Evolutionary conservation across 2,888 invertebrate species (phyloP), one percentile per base, ranked within the genome.

Genomic region (Caenorhabditis drosophilae): DNA sequence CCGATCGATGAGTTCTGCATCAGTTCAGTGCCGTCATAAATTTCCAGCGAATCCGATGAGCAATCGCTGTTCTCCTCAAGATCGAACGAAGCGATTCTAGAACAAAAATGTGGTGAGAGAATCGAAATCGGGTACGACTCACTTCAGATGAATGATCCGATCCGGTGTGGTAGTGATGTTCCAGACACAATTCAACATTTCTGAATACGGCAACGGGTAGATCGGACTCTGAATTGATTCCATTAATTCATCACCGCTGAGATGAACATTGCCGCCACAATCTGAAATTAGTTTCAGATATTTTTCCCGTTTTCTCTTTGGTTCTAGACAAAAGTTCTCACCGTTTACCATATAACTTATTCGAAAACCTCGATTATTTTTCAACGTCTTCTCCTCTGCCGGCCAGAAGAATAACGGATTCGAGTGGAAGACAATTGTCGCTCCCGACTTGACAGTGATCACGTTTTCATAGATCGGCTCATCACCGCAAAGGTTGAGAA

Each of bases 111-210:
- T n/a, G n/a, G n/a, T n/a, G n/a, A n/a, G n/a, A n/a, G n/a, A n/a
- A n/a, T 27, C 27, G 18, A 31, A 16, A 18, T 45, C 27, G 4
- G 31, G 16, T 7, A 31, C 11, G 26, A 31, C 31, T 4, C 26
- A 47, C 12, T 25, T 47, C n/a, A 71, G 60, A 23, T 66, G 53
- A 34, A 82, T 66, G 4, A 74, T 45, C 9, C 75, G 40, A 27
- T 73, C 77, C 0, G 50, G 31, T 2, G 75, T 66, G 9, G 82
- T 76, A 2, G 76, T 78, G 54, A 82, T 67, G 38, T 79, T 83
- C 82, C 82, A 82, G 31, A 73, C 48, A 45, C 82, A 82, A 38
- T 81, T 72, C 35, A 83, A 50, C 36, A 74, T 62, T 38, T 78
- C 63, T 31, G 75, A 75, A 45, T 82, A 81, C 2, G 75, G 73